phyloP scores from a whole-genome alignment of 2,797 vertebrate genomes.

The Neomorphus geoffroyi region DNA sequence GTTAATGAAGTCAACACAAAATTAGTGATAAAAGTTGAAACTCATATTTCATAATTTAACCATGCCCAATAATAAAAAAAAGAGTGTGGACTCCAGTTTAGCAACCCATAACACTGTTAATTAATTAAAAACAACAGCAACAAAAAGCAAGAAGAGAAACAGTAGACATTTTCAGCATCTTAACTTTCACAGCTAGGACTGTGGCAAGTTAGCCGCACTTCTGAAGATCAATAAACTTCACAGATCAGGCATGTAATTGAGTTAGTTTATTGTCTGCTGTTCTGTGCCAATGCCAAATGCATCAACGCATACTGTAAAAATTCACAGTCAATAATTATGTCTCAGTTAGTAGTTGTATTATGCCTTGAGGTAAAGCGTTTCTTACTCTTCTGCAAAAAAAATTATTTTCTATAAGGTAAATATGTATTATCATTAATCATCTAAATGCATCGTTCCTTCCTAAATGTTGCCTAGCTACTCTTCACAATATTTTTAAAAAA shows the following conservation, averaged over 20 bases:
- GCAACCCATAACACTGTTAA: not conserved
- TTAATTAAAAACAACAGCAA: not conserved
- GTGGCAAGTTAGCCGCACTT: not conserved
- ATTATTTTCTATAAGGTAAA: not conserved
- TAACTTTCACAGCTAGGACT: not conserved
- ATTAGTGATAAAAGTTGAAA: not conserved
- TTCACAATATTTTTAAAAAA: not conserved
- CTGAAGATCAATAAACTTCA: slow-evolving; percentile 55
- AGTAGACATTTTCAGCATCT: not conserved
- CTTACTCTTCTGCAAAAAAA: not conserved
- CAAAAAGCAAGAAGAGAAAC: not conserved
- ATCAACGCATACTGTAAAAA: slow-evolving; percentile 18
- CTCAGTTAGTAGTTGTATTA: slow-evolving; percentile 29
- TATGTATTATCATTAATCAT: not conserved
- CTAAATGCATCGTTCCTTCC: not conserved
- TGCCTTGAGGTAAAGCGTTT: slow-evolving; percentile 25
- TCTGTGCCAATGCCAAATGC: slow-evolving; percentile 36
- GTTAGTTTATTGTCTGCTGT: slow-evolving; percentile 40
- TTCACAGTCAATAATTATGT: slow-evolving; percentile 49
- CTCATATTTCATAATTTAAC: not conserved
- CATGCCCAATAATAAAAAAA: not conserved
- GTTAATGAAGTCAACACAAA: not conserved
- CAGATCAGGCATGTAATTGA: slow-evolving; percentile 59
- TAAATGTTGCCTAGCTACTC: not conserved
- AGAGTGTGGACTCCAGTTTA: not conserved